Percentiles rank a stretch among this genome's conserved stretches.
Evolutionary conservation across 2,888 invertebrate genomes (phyloP).

Genomic region (Litoditis marina): DNA sequence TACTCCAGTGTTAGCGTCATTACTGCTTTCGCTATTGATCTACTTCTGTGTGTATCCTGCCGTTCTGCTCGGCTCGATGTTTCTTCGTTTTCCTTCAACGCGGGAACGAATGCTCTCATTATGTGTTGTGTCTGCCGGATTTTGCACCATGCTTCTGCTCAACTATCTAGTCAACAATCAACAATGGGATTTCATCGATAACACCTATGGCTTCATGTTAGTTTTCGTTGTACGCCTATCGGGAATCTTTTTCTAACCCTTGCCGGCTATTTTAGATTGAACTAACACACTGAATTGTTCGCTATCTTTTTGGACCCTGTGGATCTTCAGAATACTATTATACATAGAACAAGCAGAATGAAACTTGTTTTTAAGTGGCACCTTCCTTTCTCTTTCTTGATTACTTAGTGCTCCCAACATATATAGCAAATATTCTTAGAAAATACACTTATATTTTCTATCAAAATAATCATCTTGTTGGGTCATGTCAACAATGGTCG

Average conservation of each 20-base stretch:
- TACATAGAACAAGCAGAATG: background rate
- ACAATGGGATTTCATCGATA: slow-evolving; percentile 23
- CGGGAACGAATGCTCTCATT: background rate
- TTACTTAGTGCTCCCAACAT: too few species aligned
- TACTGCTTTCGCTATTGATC: slow-evolving; percentile 8
- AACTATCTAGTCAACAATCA: slow-evolving; percentile 19
- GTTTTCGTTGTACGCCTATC: too few species aligned
- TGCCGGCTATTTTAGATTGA: too few species aligned
- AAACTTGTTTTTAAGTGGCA: too few species aligned
- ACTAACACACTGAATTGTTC: background rate
- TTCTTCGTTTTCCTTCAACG: background rate
- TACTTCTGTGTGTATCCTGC: slow-evolving; percentile 21
- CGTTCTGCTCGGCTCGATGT: slow-evolving; percentile 13
- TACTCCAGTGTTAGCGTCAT: background rate
- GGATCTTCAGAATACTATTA: background rate
- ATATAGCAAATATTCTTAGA: too few species aligned
- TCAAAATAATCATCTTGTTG: too few species aligned
- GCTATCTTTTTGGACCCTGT: background rate
- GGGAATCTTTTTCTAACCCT: too few species aligned
- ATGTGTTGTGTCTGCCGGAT: background rate
- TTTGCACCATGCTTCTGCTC: slow-evolving; percentile 5
- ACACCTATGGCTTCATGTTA: slow-evolving; percentile 43
- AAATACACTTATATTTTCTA: too few species aligned
- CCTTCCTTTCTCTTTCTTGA: too few species aligned
- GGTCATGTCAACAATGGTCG: too few species aligned